Percentiles rank a stretch among this genome's conserved stretches.
phyloP scores from a whole-genome alignment of 2,888 invertebrate genomes.

The Scrobipalpa atriplicella region DNA sequence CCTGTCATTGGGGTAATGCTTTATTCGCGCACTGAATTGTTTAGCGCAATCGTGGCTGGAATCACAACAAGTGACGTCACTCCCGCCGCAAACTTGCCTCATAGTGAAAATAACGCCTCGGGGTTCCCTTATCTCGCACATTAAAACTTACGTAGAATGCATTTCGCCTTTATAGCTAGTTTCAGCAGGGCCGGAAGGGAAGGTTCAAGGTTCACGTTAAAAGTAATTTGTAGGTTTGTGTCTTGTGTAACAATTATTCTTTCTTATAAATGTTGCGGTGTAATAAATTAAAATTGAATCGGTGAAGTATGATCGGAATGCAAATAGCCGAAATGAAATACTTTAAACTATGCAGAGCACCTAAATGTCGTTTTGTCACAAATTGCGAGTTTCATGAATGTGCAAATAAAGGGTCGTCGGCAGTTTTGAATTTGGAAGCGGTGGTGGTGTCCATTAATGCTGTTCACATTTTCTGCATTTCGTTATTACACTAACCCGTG shows the following conservation, averaged over 20 bases:
- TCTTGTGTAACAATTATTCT: not conserved
- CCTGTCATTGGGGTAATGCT: conserved; percentile 42
- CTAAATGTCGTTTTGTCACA: conserved; percentile 30
- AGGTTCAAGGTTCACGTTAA: conserved; percentile 6
- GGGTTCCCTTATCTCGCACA: conserved; percentile 25
- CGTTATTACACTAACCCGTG: conserved; percentile 16
- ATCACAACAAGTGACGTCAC: conserved; percentile 48
- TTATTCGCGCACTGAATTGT: conserved; percentile 50
- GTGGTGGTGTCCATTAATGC: conserved; percentile 20
- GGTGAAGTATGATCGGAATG: no score
- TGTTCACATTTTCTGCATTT: conserved; percentile 28
- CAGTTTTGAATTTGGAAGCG: conserved; percentile 29
- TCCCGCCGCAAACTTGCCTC: conserved; percentile 26
- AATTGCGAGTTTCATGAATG: conserved; percentile 28
- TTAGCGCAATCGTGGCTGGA: conserved; percentile 53
- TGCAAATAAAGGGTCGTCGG: conserved; percentile 28
- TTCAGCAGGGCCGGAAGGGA: not conserved
- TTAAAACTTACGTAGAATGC: conserved; percentile 28
- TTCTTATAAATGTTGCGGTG: no score
- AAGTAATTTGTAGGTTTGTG: conserved; percentile 2
- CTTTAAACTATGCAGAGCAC: conserved; percentile 22
- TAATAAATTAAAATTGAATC: no score
- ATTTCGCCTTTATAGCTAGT: conserved; percentile 16
- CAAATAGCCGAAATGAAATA: conserved; percentile 1
- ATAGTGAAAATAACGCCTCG: not conserved